Percentiles rank a stretch among this genome's conserved stretches.
Evolutionary conservation across 2,888 invertebrate species (phyloP).

Genomic region (Amiota communis): DNA sequence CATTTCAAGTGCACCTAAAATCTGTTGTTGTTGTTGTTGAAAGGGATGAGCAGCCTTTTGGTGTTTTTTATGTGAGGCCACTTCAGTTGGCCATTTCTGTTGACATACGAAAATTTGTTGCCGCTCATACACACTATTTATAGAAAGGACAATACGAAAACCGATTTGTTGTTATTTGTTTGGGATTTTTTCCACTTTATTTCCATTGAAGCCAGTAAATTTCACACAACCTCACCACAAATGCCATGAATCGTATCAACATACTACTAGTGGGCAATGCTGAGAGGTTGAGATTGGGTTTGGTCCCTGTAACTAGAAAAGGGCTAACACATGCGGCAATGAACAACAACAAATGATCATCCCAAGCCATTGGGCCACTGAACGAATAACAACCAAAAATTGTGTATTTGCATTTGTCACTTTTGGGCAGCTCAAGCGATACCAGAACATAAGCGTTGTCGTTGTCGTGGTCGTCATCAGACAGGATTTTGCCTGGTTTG

Average conservation of each 20-base stretch:
- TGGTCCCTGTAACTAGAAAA: too few relatives aligned
- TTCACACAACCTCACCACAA: neutral
- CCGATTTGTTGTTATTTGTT: neutral
- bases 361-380: neutral
- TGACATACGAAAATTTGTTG: slow-evolving; percentile 9
- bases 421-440: slow-evolving; percentile 4
- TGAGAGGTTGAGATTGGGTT: too few relatives aligned
- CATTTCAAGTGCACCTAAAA: neutral
- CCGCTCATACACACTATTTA: neutral
- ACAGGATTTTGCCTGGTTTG: slow-evolving; percentile 28
- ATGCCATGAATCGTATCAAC: too few relatives aligned
- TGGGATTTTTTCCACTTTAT: neutral
- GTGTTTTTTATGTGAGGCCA: neutral
- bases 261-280: too few relatives aligned
- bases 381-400: slow-evolving; percentile 5
- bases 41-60: neutral
- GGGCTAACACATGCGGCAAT: too few relatives aligned
- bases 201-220: slow-evolving; percentile 1
- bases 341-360: too few relatives aligned
- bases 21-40: neutral
- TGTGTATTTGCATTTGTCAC: slow-evolving; percentile 24
- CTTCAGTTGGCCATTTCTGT: neutral
- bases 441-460: too few relatives aligned
- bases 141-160: neutral
- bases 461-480: slow-evolving; percentile 21